phyloP scores from a whole-genome alignment of 1,140 invertebrate genomes.

The Pogonus chalceus region DNA sequence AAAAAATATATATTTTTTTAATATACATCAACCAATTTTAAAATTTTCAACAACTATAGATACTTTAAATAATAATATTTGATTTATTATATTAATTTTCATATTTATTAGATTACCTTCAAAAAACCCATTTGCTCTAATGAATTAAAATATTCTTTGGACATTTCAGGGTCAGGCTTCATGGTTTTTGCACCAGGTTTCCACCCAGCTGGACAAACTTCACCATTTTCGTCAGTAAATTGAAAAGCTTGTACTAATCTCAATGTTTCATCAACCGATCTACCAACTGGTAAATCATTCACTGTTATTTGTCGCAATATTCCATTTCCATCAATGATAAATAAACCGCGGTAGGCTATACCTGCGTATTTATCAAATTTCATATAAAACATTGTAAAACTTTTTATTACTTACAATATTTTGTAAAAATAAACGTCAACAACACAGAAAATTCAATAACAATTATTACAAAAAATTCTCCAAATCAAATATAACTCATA shows the following conservation, averaged over 20 bases:
- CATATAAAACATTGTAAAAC: slow-evolving; percentile 37
- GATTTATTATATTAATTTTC: too few relatives aligned
- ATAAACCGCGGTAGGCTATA: slow-evolving; percentile 49
- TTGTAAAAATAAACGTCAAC: too few relatives aligned
- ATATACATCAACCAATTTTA: too few relatives aligned
- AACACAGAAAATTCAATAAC: too few relatives aligned
- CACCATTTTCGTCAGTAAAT: slow-evolving; percentile 55
- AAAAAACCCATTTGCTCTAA: background rate
- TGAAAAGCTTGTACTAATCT: slow-evolving; percentile 60
- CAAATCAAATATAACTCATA: background rate
- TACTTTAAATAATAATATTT: too few relatives aligned
- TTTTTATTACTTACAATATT: background rate
- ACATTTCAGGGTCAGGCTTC: background rate
- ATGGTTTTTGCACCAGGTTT: slow-evolving; percentile 44
- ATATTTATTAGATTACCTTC: too few relatives aligned
- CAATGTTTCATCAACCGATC: slow-evolving; percentile 57
- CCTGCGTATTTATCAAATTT: slow-evolving; percentile 49
- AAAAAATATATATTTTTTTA: too few relatives aligned
- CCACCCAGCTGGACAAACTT: slow-evolving; percentile 62
- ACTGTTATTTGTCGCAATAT: slow-evolving; percentile 57
- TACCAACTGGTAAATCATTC: slow-evolving; percentile 61
- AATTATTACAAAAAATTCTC: background rate
- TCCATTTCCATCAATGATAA: slow-evolving; percentile 58
- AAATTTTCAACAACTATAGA: too few relatives aligned
- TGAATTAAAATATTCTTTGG: slow-evolving; percentile 10